Conservation (phyloP, 2,113 vertebrate genomes). For the Pangasianodon hypophthalmus region DNA sequence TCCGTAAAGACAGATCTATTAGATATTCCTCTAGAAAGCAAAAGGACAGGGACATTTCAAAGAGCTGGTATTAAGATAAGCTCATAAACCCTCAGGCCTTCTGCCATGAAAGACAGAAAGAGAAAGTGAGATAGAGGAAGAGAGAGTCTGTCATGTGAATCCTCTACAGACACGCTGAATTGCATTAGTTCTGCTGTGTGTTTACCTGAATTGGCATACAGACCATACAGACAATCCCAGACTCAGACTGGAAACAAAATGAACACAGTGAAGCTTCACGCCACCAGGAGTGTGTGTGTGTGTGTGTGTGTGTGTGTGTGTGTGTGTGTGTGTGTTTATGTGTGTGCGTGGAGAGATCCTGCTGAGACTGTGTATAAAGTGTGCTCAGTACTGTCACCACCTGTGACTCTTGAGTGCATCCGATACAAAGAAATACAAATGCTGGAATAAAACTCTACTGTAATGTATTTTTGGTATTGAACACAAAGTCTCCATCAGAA, state of each 20-base stretch:
- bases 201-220: constrained; percentile 43
- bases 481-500: neutral
- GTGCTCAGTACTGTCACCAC: constrained; percentile 14
- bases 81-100: constrained; percentile 28
- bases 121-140: neutral
- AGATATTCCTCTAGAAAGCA: constrained; percentile 29
- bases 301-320: constrained; percentile 12
- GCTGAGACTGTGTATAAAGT: neutral
- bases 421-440: neutral
- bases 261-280: constrained; percentile 34
- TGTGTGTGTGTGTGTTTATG: constrained; percentile 26
- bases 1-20: constrained; percentile 35
- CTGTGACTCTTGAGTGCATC: neutral
- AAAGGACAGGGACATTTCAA: constrained; percentile 33
- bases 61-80: constrained; percentile 32
- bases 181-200: constrained; percentile 34
- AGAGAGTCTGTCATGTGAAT: constrained; percentile 27
- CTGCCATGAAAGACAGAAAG: constrained; percentile 18
- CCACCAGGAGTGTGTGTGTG: constrained; percentile 5
- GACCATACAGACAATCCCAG: constrained; percentile 14
- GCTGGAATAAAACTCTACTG: neutral
- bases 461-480: neutral
- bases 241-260: constrained; percentile 42
- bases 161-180: constrained; percentile 25
- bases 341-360: neutral